A percentile compares a stretch with the other conserved stretches of the same genome.
phyloP scores from a whole-genome alignment of 2,888 invertebrate species.

The Hypomecis atomaria region DNA sequence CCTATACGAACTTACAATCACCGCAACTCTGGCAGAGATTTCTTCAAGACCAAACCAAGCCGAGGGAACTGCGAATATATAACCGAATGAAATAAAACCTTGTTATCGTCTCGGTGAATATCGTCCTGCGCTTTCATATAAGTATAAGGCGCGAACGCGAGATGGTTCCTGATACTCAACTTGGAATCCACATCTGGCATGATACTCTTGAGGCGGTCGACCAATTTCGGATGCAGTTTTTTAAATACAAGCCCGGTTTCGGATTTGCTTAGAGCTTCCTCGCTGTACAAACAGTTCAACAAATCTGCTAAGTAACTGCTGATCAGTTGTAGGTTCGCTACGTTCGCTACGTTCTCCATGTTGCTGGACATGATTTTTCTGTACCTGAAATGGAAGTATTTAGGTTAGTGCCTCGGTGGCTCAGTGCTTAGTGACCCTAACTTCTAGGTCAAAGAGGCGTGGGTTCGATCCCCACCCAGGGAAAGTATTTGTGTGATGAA shows the following conservation, averaged over 20 bases:
- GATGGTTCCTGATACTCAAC: conserved; percentile 67
- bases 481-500: no score
- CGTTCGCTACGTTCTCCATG: conserved; percentile 51
- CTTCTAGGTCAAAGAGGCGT: no score
- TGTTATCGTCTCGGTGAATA: conserved; percentile 58
- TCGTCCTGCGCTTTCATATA: conserved; percentile 53
- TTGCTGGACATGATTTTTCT: conserved; percentile 60
- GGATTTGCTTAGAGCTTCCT: conserved; percentile 57
- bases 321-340: conserved; percentile 55
- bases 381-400: conserved; percentile 56
- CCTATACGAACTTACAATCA: conserved; percentile 14
- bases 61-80: conserved; percentile 58
- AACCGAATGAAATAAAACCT: conserved; percentile 58
- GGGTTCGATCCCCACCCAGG: no score
- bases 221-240: conserved; percentile 61
- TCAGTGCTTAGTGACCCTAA: no score
- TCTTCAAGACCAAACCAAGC: conserved; percentile 60
- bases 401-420: no score
- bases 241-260: conserved; percentile 63
- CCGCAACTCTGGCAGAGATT: conserved; percentile 56
- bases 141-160: conserved; percentile 71
- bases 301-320: conserved; percentile 65
- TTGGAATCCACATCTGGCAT: conserved; percentile 65
- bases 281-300: conserved; percentile 68
- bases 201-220: conserved; percentile 56